Evolutionary conservation across 1,140 invertebrate genomes (phyloP), one percentile per base, ranked within the genome.

Genomic region (Paralvinella palmiformis): DNA sequence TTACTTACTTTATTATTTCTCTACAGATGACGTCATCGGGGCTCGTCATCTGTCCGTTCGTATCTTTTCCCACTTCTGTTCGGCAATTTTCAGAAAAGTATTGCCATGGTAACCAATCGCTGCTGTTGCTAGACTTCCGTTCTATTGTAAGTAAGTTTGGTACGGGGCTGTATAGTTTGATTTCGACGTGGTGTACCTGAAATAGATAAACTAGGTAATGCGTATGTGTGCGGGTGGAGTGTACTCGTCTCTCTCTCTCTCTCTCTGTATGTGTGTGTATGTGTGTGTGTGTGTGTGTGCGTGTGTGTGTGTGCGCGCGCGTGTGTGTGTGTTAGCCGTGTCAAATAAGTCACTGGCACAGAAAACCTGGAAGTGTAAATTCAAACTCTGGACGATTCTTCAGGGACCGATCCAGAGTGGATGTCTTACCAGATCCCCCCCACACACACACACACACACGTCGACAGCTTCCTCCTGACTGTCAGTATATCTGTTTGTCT

Each of bases 41-140:
- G 10, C 17, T 3, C 31, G 53, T 56, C 53, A 56, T n/a, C 0
- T 29, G 22, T 20, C 20, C 24, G 22, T 56, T 32, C 22, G 53
- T 24, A n/a, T 20, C 3, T 20, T 56, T 27, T 7, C 53, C 53
- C 3, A 31, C 32, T 20, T 56, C 6, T 3, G 22, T 5, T 17
- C 7, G n/a, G 20, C 53, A 56, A 22, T 31, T 32, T 31, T 56
- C 22, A n/a, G 53, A 56, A 31, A 24, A 56, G 53, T 56, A 56
- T 31, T 56, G 53, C 53, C 53, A 56, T 6, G 17, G 22, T 10
- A 27, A n/a, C 53, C 53, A 56, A 17, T 20, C 17, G 6, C 17
- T n/a, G 20, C 17, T 56, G 20, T 20, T 31, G 53, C 32, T 24
- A 17, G 31, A 20, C 32, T 31, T 20, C 22, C 31, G 53, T 31